Percentiles rank a stretch among this genome's conserved stretches.
Evolutionary conservation across 2,888 invertebrate species (phyloP).

Genomic region (Notocelia uddmanniana): DNA sequence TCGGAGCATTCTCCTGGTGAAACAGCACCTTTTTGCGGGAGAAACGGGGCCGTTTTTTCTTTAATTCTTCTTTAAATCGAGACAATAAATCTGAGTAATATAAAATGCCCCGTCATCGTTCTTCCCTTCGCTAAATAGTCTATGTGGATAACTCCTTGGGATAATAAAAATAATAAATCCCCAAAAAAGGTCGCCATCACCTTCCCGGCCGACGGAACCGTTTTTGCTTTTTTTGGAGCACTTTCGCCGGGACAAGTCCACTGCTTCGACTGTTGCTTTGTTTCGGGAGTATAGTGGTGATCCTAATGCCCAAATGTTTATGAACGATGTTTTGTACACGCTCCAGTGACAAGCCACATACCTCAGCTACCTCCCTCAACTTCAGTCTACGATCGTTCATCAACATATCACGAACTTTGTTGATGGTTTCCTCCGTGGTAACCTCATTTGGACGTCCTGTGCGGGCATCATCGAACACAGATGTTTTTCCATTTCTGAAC

Average conservation of each 20-base stretch:
- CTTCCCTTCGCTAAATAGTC: slow-evolving; percentile 18
- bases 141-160: slow-evolving; percentile 3
- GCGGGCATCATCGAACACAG: too few relatives aligned
- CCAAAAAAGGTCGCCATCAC: slow-evolving; percentile 12
- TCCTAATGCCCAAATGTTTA: not conserved
- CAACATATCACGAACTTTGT: not conserved
- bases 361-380: not conserved
- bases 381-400: not conserved
- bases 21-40: not conserved
- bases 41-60: not conserved
- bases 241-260: too few relatives aligned
- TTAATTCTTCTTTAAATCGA: not conserved
- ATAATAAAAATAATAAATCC: too few relatives aligned
- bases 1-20: not conserved
- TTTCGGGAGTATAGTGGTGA: too few relatives aligned
- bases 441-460: too few relatives aligned
- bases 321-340: not conserved
- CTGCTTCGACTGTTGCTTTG: too few relatives aligned
- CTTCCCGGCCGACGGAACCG: too few relatives aligned
- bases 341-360: not conserved
- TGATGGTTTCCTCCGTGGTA: not conserved
- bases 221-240: too few relatives aligned
- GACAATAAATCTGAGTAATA: slow-evolving; percentile 19
- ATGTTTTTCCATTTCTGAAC: not conserved
- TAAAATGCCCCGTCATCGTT: slow-evolving; percentile 5